Evolutionary conservation across 2,888 invertebrate genomes (phyloP), one percentile per base, ranked within the genome.

Genomic region (Caenorhabditis wallacei): DNA sequence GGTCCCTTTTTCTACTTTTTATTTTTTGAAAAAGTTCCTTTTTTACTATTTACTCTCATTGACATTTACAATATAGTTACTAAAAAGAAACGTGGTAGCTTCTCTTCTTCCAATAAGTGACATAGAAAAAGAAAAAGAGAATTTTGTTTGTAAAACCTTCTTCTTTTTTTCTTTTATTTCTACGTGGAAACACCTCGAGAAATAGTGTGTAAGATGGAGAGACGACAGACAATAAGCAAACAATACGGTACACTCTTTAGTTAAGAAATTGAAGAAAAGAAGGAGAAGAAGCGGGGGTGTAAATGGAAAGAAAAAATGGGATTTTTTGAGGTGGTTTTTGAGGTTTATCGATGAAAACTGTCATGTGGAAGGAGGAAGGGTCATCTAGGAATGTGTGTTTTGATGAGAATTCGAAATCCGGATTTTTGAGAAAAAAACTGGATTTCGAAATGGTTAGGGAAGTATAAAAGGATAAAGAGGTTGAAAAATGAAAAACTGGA

Each of bases 71-170:
- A 75, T 48, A 53, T 69, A 69, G 76, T 75, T 68, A 74, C n/a
- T 40, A 40, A 40, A 40, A 40, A n/a, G n/a, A n/a, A n/a, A n/a
- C n/a, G n/a, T 16, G 40, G 40, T 40, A 40, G 46, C 46, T 43
- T 43, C 16, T 13, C 13, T 43, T 16, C 43, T 43, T 43, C 43
- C n/a, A n/a, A n/a, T n/a, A n/a, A n/a, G n/a, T n/a, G n/a, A n/a
- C n/a, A n/a, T n/a, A n/a, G 53, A 57, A n/a, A 18, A 46, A 69
- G 24, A 51, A 30, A 46, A 43, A 66, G 37, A 30, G 46, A 76
- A 69, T 54, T 63, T 69, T 78, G 69, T 78, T 78, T 78, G 78
- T 78, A 78, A 69, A 76, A 76, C 66, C 76, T 76, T 76, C 76
- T 69, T 76, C 56, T 66, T 48, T 54, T 46, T 26, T n/a, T 20